A percentile compares a stretch with the other conserved stretches of the same genome.
Evolutionary conservation across 2,797 vertebrate genomes (phyloP).

Genomic region (Threskiornis aethiopicus): DNA sequence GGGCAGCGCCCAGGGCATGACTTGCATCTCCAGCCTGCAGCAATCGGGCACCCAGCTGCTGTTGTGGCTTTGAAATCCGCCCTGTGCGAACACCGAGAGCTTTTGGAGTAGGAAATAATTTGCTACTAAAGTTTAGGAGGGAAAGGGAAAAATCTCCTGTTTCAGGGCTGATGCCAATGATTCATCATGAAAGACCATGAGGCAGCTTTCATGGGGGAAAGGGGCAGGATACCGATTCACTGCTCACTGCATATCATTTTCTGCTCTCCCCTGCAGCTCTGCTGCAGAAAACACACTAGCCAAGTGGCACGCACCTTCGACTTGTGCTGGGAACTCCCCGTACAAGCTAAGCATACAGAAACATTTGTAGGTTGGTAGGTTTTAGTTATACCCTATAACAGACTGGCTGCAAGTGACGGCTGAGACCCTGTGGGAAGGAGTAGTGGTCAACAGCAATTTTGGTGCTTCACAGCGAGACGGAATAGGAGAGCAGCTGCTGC

Average conservation of each 20-base stretch:
- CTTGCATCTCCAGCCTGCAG: neutral
- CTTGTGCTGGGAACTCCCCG: neutral
- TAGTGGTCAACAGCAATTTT: neutral
- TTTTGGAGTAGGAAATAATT: neutral
- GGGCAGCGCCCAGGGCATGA: neutral
- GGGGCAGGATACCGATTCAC: neutral
- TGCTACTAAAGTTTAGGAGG: neutral
- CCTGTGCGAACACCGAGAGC: neutral
- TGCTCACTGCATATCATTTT: neutral
- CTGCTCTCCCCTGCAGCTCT: neutral
- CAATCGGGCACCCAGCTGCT: neutral
- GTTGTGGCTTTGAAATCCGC: neutral
- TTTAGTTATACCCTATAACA: neutral
- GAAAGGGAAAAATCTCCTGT: neutral
- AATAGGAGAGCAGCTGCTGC: neutral
- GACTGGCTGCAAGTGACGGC: neutral
- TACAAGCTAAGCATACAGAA: neutral
- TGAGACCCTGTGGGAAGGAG: neutral
- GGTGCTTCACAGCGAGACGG: neutral
- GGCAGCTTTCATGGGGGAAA: neutral
- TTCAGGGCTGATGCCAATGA: neutral
- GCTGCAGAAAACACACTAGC: neutral
- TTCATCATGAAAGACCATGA: neutral
- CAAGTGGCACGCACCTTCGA: neutral
- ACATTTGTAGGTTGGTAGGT: neutral